phyloP scores from a whole-genome alignment of 2,888 invertebrate species.

The Orchesella flavescens region DNA sequence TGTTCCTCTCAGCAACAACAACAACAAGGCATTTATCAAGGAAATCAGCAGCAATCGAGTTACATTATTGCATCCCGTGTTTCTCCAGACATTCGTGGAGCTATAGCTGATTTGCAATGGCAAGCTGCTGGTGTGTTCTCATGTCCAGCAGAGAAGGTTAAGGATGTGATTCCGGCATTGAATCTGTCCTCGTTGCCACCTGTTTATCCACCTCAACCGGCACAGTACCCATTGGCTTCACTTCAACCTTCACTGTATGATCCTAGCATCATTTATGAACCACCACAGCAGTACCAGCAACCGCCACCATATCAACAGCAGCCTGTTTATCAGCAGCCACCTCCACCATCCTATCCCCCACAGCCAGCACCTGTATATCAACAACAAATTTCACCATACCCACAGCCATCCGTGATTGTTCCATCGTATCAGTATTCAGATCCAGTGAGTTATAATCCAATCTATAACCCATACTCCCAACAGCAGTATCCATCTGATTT shows the following conservation, averaged over 20 bases:
- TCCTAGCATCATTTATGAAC: constrained; percentile 10
- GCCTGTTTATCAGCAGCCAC: background rate
- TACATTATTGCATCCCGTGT: constrained; percentile 62
- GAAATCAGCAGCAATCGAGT: constrained; percentile 63
- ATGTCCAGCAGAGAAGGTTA: constrained; percentile 55
- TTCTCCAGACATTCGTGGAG: constrained; percentile 34
- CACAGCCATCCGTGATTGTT: background rate
- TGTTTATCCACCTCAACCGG: background rate
- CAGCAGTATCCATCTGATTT: background rate
- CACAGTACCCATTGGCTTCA: background rate
- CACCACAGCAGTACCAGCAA: background rate
- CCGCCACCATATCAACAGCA: background rate
- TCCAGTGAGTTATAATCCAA: background rate
- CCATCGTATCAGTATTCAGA: background rate
- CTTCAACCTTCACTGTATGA: constrained; percentile 34
- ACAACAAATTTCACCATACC: background rate
- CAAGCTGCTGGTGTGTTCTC: constrained; percentile 49
- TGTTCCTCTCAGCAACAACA: constrained; percentile 52
- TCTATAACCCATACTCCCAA: background rate
- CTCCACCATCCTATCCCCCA: no score
- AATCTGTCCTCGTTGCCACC: background rate
- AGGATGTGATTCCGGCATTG: constrained; percentile 26
- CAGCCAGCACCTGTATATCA: no score
- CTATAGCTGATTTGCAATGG: constrained; percentile 61
- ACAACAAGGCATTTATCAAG: background rate